Conservation (phyloP, 1,140 invertebrate species). For the Palaemon carinicauda region DNA sequence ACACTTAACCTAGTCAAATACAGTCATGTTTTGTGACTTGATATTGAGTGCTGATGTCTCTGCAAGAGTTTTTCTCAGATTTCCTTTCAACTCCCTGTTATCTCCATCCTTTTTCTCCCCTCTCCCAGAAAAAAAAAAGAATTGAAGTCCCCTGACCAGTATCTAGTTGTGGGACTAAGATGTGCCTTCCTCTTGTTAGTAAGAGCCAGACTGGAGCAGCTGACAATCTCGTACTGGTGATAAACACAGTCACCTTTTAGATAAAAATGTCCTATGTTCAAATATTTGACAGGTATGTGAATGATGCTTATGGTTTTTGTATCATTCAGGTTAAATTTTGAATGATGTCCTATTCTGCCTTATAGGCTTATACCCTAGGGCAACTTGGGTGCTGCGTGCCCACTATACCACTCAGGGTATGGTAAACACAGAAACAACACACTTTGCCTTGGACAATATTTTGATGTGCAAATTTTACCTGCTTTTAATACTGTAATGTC, state of each 20-base stretch:
- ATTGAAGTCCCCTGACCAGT: too few species aligned
- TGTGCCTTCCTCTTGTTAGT: slow-evolving; percentile 46
- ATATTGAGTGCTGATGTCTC: background rate
- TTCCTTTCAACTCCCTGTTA: background rate
- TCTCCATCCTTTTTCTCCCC: slow-evolving; percentile 3
- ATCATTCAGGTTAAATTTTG: background rate
- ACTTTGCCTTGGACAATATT: slow-evolving; percentile 41
- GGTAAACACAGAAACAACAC: slow-evolving; percentile 51
- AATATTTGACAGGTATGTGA: background rate
- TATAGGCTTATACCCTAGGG: background rate
- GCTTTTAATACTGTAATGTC: background rate
- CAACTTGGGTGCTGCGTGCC: slow-evolving; percentile 37
- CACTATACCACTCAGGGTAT: slow-evolving; percentile 49
- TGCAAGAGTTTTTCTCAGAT: too few species aligned
- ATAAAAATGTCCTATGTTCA: background rate
- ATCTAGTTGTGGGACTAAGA: slow-evolving; percentile 20
- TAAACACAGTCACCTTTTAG: slow-evolving; percentile 20
- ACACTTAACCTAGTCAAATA: background rate
- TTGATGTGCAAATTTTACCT: slow-evolving; percentile 21
- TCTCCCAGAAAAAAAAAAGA: background rate
- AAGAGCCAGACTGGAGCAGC: slow-evolving; percentile 42
- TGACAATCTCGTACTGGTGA: slow-evolving; percentile 38
- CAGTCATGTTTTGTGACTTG: background rate
- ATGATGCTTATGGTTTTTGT: background rate
- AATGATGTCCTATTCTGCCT: background rate